Conservation (phyloP, 2,113 vertebrate species). For the Solea senegalensis region DNA sequence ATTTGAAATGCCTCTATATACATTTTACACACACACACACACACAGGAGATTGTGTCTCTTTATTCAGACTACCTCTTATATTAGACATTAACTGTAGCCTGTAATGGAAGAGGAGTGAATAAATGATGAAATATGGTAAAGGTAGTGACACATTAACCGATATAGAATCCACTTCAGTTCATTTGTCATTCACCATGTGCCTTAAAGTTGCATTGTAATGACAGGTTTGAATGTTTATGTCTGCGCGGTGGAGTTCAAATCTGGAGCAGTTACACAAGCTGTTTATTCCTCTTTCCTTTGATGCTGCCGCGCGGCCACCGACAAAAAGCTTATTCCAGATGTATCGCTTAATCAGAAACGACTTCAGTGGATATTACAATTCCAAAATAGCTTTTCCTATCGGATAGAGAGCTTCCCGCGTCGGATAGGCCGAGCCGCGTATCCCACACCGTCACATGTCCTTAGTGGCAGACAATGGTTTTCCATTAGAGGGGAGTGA, state of each 20-base stretch:
- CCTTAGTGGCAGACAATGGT: slow-evolving; percentile 72
- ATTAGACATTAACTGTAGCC: slow-evolving; percentile 36
- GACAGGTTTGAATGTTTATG: slow-evolving; percentile 44
- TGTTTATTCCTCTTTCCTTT: slow-evolving; percentile 15
- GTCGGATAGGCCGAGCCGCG: slow-evolving; percentile 7
- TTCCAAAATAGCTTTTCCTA: slow-evolving; percentile 70
- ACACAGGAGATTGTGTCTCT: slow-evolving; percentile 25
- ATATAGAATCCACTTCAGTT: slow-evolving; percentile 36
- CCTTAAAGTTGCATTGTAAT: slow-evolving; percentile 54
- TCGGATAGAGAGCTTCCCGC: neutral
- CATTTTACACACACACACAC: slow-evolving; percentile 30
- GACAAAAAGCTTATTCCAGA: slow-evolving; percentile 37
- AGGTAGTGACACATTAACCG: slow-evolving; percentile 37
- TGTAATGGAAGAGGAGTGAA: slow-evolving; percentile 11
- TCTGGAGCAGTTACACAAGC: neutral
- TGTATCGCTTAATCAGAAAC: slow-evolving; percentile 66
- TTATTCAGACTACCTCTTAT: slow-evolving; percentile 25
- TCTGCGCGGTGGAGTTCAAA: slow-evolving; percentile 37
- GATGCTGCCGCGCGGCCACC: neutral
- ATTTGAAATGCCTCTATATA: slow-evolving; percentile 36
- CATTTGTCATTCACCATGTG: slow-evolving; percentile 65
- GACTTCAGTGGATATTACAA: slow-evolving; percentile 71
- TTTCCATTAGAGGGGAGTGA: slow-evolving; percentile 78
- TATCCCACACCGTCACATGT: slow-evolving; percentile 59
- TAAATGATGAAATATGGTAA: slow-evolving; percentile 54